Conservation (phyloP, 2,113 vertebrate genomes). For the Petromus typicus region DNA sequence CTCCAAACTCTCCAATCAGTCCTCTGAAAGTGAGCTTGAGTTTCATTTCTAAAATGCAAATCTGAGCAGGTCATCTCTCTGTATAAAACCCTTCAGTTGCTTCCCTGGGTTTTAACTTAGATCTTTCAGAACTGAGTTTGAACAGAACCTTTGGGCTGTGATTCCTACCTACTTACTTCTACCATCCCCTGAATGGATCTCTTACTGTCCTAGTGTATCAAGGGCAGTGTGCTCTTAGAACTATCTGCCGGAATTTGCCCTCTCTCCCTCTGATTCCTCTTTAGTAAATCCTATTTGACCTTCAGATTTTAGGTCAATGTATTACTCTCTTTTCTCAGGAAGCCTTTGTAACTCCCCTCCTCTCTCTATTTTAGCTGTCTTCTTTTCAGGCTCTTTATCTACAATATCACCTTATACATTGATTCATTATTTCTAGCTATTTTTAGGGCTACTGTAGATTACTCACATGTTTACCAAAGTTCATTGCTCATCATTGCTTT, state of each 20-base stretch:
- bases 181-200: not conserved
- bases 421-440: slow-evolving; percentile 29
- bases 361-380: not conserved
- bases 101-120: not conserved
- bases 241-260: not conserved
- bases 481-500: slow-evolving; percentile 44
- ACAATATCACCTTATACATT: not conserved
- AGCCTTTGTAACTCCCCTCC: not conserved
- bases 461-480: slow-evolving; percentile 55
- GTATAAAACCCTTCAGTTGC: not conserved
- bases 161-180: not conserved
- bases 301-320: slow-evolving; percentile 36
- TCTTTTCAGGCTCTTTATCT: slow-evolving; percentile 8
- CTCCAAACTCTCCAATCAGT: slow-evolving; percentile 39
- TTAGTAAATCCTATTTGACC: not conserved
- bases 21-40: slow-evolving; percentile 26
- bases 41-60: slow-evolving; percentile 60
- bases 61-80: slow-evolving; percentile 8
- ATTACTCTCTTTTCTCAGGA: not conserved
- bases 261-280: slow-evolving; percentile 23
- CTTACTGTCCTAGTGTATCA: not conserved
- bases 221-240: not conserved
- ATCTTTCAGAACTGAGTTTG: not conserved
- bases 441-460: slow-evolving; percentile 45
- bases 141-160: not conserved